Evolutionary conservation across 1,140 invertebrate species (phyloP).

Genomic region (Venturia canescens): DNA sequence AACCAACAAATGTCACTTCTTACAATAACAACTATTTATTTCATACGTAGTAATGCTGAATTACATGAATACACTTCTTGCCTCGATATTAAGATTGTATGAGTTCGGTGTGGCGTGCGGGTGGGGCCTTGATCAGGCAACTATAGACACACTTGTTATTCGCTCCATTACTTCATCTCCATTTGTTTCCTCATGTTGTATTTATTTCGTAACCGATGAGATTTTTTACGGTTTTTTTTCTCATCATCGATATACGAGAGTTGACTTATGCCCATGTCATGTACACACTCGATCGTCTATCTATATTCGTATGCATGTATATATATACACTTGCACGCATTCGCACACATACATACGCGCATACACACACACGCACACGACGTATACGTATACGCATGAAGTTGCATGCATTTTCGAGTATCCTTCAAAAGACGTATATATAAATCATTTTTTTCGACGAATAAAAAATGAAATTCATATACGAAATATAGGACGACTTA

Average conservation of each 20-base stretch:
- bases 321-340: too few relatives aligned
- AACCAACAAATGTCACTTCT: slow-evolving; percentile 43
- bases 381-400: slow-evolving; percentile 19
- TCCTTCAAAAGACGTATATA: background rate
- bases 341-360: background rate
- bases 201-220: slow-evolving; percentile 16
- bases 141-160: slow-evolving; percentile 47
- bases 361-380: slow-evolving; percentile 6
- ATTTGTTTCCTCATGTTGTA: background rate
- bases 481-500: background rate
- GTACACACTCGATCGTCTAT: background rate
- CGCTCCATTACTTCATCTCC: background rate
- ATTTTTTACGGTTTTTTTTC: slow-evolving; percentile 1
- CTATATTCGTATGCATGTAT: background rate
- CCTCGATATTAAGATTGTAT: slow-evolving; percentile 74
- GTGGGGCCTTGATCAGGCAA: slow-evolving; percentile 52
- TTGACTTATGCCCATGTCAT: slow-evolving; percentile 17
- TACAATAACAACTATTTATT: slow-evolving; percentile 79
- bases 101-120: slow-evolving; percentile 58
- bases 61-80: slow-evolving; percentile 77
- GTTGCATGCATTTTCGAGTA: background rate
- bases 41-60: slow-evolving; percentile 78
- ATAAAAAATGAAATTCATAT: background rate
- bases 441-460: background rate
- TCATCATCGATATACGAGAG: background rate